phyloP scores from a whole-genome alignment of 2,797 vertebrate genomes.

The Epinephelus coioides region DNA sequence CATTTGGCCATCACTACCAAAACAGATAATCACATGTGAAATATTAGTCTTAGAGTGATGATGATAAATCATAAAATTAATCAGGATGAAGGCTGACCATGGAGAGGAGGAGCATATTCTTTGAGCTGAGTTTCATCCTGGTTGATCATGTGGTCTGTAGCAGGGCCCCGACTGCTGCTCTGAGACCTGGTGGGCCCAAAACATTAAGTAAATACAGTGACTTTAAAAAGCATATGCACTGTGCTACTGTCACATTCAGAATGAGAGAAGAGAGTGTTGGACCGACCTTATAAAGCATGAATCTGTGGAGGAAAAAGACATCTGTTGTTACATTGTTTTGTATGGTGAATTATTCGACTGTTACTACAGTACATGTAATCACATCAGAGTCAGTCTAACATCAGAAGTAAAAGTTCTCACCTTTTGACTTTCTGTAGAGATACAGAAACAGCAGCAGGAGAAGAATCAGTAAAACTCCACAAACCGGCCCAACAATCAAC shows the following conservation, averaged over 20 bases:
- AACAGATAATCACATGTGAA: neutral
- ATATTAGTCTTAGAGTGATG: neutral
- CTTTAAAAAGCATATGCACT: neutral
- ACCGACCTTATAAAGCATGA: slow-evolving; percentile 25
- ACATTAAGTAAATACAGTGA: neutral
- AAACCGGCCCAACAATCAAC: slow-evolving; percentile 17
- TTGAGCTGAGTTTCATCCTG: neutral
- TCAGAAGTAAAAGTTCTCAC: slow-evolving; percentile 18
- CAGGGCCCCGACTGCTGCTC: slow-evolving; percentile 5
- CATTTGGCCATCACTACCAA: too few relatives aligned
- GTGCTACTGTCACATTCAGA: neutral
- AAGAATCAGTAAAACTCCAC: slow-evolving; percentile 10
- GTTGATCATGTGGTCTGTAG: slow-evolving; percentile 8
- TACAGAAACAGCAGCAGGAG: slow-evolving; percentile 37
- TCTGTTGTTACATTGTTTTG: neutral
- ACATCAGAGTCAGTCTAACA: neutral
- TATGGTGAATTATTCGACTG: neutral
- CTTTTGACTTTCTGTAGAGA: slow-evolving; percentile 7
- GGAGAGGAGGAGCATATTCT: neutral
- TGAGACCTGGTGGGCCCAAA: slow-evolving; percentile 4
- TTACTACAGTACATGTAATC: neutral
- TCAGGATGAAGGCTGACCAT: slow-evolving; percentile 19
- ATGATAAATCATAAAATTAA: neutral
- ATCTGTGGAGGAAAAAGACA: slow-evolving; percentile 20
- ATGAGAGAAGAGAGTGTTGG: neutral